Percentiles rank a stretch among this genome's conserved stretches.
Conservation (phyloP, 2,797 vertebrate species). For the Onychomys arenicola region DNA sequence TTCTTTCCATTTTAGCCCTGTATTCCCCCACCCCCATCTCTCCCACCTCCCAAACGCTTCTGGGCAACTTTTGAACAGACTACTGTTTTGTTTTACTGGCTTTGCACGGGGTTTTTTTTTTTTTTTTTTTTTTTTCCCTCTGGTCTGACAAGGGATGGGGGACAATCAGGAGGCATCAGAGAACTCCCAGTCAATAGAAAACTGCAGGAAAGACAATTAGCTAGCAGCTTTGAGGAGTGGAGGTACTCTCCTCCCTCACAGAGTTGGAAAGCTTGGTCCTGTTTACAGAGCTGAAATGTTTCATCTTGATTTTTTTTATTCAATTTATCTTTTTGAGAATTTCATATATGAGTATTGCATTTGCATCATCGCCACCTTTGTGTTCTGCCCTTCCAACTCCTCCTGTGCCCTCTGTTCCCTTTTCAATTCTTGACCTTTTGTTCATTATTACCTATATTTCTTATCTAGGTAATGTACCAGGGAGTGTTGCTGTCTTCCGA, state of each 20-base stretch:
- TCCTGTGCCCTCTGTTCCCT: not conserved
- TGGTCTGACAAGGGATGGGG: constrained; percentile 67
- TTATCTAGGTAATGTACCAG: not conserved
- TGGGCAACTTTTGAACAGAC: constrained; percentile 43
- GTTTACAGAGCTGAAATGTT: not conserved
- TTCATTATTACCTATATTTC: not conserved
- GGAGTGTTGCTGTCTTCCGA: not conserved
- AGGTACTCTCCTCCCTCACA: not conserved
- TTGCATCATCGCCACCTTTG: not conserved
- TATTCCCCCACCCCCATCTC: not conserved
- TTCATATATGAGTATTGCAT: not conserved
- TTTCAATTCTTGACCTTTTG: not conserved
- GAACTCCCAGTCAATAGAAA: constrained; percentile 59
- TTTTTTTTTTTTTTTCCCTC: constrained; percentile 72
- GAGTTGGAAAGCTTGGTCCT: not conserved
- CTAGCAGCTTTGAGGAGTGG: constrained; percentile 30
- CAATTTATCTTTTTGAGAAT: not conserved
- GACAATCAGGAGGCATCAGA: constrained; percentile 60
- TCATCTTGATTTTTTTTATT: not conserved
- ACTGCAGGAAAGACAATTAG: constrained; percentile 72
- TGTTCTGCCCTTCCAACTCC: too few species aligned
- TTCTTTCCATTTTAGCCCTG: constrained; percentile 11
- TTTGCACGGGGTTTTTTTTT: constrained; percentile 64
- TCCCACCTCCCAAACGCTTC: constrained; percentile 51
- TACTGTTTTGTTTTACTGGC: constrained; percentile 40